Evolutionary conservation across 2,888 invertebrate genomes (phyloP).

Genomic region (Drosophila limbata): DNA sequence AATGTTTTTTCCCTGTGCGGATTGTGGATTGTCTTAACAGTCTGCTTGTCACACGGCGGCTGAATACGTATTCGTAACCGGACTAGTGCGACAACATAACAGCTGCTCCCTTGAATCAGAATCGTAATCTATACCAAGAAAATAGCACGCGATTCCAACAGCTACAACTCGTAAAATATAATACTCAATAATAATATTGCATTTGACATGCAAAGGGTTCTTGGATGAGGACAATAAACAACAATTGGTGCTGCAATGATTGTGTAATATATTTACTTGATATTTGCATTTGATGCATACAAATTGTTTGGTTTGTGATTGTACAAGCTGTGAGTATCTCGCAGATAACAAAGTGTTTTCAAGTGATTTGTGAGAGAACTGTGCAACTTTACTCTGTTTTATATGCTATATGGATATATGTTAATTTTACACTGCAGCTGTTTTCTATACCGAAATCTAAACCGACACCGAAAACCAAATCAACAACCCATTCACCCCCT

Average conservation of each 20-base stretch:
- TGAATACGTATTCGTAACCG: conserved; percentile 14
- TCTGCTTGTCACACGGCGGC: conserved; percentile 27
- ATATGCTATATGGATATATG: conserved; percentile 25
- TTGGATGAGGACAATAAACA: conserved; percentile 52
- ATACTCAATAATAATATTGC: conserved; percentile 26
- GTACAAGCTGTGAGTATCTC: conserved; percentile 25
- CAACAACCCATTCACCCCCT: conserved; percentile 18
- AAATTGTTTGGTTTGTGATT: conserved; percentile 41
- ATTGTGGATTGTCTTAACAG: conserved; percentile 55
- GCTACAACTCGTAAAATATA: background rate
- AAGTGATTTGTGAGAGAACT: conserved; percentile 43
- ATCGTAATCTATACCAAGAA: conserved; percentile 38
- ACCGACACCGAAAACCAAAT: conserved; percentile 21
- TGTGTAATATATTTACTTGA: conserved; percentile 48
- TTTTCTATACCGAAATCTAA: conserved; percentile 17
- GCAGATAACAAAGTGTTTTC: conserved; percentile 40
- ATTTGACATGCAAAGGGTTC: conserved; percentile 39
- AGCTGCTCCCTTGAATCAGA: conserved; percentile 39
- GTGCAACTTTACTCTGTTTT: background rate
- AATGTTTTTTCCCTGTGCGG: conserved; percentile 8
- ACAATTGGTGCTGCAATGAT: conserved; percentile 61
- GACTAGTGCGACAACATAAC: conserved; percentile 41
- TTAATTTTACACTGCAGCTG: conserved; percentile 40
- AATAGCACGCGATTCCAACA: background rate
- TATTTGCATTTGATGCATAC: conserved; percentile 68